Base-by-base conservation (phyloP, 2,113 vertebrate genomes). In the Talpa occidentalis region DNA sequence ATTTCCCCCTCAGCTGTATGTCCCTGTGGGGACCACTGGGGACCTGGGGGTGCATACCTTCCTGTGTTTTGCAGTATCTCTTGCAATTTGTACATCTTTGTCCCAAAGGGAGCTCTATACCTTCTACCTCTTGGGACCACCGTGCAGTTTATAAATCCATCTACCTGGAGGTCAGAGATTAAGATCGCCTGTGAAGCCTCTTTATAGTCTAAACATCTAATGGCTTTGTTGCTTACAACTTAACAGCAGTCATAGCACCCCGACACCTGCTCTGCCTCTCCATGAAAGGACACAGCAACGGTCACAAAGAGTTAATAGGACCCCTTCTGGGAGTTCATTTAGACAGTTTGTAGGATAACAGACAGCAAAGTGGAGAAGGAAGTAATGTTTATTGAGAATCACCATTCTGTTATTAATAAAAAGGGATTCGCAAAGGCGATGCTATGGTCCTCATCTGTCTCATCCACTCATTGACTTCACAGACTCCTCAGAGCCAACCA, bases 361-460 rank as follows among this genome's bases (percentile, higher is more conserved):
- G 82, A 47, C 64, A 94, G 66, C 22, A 91, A 95, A 89, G 72
- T 93, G 62, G 42, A 70, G 95, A 94, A 84, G 47, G 64, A 89
- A 90, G 67, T 77, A 62, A 35, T 85, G 82, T 86, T 86, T 79
- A 81, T 73, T 73, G 64, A 95, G 82, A 85, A 81, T 66, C 37
- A 54, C 74, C 94, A 90, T 87, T 85, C 88, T 52, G 49, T 52
- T 91, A 64, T 73, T 88, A 59, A 90, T 67, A 82, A 74, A 56
- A 2, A 91, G 47, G 40, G 81, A 62, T 72, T 73, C 69, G 56
- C 21, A 19, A 56, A 90, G 72, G 73, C 42, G 42, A 32, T 14
- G n/a, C 42, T 85, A 0, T 60, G 40, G 52, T 35, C 64, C 70
- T 56, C 30, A 24, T 52, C 42, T 69, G 15, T 40, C 56, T 44